These are phyloP conservation scores for Meloidogyne floridensis DNA, from an alignment of 1,140 invertebrate species.

Conservation along the genomic window DNA sequence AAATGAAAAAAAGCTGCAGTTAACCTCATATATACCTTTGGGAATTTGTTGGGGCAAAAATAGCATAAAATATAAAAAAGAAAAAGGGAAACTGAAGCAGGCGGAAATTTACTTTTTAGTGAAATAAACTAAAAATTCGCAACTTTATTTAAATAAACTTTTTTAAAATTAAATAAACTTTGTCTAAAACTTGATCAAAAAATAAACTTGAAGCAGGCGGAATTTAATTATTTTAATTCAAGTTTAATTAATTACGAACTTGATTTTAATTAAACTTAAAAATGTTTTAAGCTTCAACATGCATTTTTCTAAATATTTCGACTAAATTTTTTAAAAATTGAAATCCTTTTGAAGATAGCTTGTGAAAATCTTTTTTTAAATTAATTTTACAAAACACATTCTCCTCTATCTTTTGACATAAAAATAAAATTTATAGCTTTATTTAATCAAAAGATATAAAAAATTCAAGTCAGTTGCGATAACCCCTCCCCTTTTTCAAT, in stretches of 20 bases:
- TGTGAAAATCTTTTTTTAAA: background rate
- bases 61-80: background rate
- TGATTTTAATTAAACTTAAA: no score
- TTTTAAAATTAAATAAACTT: background rate
- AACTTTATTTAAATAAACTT: background rate
- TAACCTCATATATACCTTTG: background rate
- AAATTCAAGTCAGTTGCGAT: background rate
- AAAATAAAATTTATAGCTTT: background rate
- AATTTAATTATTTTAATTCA: no score
- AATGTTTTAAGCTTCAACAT: no score
- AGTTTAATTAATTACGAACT: no score
- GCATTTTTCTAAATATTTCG: no score
- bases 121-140: background rate
- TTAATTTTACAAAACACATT: background rate
- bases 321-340: background rate
- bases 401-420: background rate
- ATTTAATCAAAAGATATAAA: background rate
- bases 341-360: background rate
- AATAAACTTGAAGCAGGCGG: no score
- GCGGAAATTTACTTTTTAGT: background rate
- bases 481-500: background rate
- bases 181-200: no score
- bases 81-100: background rate
- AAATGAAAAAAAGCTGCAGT: background rate
- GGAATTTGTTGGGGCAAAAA: slow-evolving; percentile 2